phyloP scores from a whole-genome alignment of 2,797 vertebrate genomes.

The Poeciliopsis gracilis region DNA sequence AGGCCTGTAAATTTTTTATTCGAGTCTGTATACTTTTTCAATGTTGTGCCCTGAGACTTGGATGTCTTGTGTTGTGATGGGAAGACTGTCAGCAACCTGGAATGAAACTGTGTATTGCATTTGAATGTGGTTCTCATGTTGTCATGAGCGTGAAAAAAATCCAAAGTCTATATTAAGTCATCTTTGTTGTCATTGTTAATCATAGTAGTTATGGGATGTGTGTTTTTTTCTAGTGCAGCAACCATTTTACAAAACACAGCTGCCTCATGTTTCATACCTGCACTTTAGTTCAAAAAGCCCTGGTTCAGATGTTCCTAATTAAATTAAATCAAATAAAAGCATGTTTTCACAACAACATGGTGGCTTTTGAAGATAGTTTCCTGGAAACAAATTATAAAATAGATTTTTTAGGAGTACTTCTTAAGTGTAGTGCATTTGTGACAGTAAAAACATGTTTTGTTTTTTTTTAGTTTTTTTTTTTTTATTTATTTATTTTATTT shows the following conservation, averaged over 20 bases:
- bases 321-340: neutral
- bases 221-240: neutral
- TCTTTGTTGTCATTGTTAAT: neutral
- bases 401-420: neutral
- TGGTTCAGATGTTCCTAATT: neutral
- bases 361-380: neutral
- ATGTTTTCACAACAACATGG: neutral
- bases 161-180: neutral
- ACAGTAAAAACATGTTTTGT: too few species aligned
- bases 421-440: neutral
- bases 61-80: neutral
- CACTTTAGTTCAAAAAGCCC: too few species aligned
- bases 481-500: too few species aligned
- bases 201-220: neutral
- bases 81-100: neutral
- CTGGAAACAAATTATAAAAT: neutral
- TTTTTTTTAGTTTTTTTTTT: too few species aligned
- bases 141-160: neutral
- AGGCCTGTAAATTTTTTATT: constrained; percentile 4
- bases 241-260: neutral
- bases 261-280: neutral
- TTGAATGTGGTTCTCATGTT: neutral
- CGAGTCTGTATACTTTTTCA: neutral
- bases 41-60: neutral
- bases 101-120: neutral